Evolutionary conservation across 2,113 vertebrate genomes (phyloP).

Genomic region (Ahaetulla prasina): DNA sequence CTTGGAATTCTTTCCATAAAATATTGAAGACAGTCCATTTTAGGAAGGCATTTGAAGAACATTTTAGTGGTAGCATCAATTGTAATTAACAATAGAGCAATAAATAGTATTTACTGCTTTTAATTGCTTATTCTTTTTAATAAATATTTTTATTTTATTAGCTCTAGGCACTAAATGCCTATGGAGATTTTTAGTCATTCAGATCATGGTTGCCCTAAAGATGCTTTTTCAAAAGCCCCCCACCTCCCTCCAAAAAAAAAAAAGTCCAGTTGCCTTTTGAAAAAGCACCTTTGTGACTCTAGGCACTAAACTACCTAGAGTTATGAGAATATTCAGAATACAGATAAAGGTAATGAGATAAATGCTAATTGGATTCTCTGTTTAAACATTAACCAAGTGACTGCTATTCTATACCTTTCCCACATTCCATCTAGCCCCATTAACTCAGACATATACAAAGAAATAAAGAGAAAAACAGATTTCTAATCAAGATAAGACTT

Average conservation of each 20-base stretch:
- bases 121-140: background rate
- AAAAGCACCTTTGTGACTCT: background rate
- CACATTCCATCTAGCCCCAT: background rate
- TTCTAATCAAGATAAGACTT: background rate
- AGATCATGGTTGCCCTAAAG: no score
- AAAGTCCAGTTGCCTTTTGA: no score
- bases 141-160: background rate
- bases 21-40: background rate
- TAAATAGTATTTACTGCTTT: background rate
- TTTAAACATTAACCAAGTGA: background rate
- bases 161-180: background rate
- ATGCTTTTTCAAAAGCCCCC: no score
- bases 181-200: no score
- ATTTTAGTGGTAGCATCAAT: background rate
- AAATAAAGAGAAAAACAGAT: background rate
- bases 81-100: background rate
- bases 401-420: background rate
- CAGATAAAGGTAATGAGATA: background rate
- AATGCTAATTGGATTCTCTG: background rate
- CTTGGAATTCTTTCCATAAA: background rate
- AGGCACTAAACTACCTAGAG: background rate
- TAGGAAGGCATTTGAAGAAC: background rate
- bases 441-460: background rate
- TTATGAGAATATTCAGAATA: background rate
- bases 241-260: no score